phyloP scores from a whole-genome alignment of 2,113 vertebrate genomes.

The Dasyurus viverrinus region DNA sequence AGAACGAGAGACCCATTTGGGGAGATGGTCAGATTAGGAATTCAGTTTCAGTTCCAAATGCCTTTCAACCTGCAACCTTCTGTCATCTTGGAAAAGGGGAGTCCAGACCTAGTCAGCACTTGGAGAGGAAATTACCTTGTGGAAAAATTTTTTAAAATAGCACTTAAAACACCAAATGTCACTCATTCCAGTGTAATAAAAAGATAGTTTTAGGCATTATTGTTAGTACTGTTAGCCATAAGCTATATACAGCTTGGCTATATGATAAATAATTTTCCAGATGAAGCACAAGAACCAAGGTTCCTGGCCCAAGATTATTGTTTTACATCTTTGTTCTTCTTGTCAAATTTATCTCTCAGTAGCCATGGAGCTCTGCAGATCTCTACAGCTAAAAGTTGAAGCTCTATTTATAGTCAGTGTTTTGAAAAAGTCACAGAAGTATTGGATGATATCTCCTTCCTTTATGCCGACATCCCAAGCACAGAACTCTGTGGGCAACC shows the following conservation, averaged over 20 bases:
- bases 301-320: not conserved
- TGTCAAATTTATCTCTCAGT: not conserved
- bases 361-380: not conserved
- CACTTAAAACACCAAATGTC: slow-evolving; percentile 66
- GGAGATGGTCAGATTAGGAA: slow-evolving; percentile 73
- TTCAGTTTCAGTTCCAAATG: slow-evolving; percentile 77
- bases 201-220: slow-evolving; percentile 51
- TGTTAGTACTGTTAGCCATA: not conserved
- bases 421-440: not conserved
- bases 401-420: not conserved
- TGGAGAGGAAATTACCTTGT: slow-evolving; percentile 63
- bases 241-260: not conserved
- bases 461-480: slow-evolving; percentile 36
- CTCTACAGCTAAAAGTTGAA: not conserved
- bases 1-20: slow-evolving; percentile 68
- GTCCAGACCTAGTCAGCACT: slow-evolving; percentile 57
- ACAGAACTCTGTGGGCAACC: slow-evolving; percentile 3
- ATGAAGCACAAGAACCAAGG: not conserved
- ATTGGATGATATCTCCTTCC: slow-evolving; percentile 26
- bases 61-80: slow-evolving; percentile 74
- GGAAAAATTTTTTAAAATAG: slow-evolving; percentile 65
- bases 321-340: not conserved
- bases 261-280: not conserved
- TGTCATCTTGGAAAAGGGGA: slow-evolving; percentile 67
- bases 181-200: slow-evolving; percentile 65